Evolutionary conservation across 1,140 invertebrate genomes (phyloP).

Genomic region (Heterodera carotae): DNA sequence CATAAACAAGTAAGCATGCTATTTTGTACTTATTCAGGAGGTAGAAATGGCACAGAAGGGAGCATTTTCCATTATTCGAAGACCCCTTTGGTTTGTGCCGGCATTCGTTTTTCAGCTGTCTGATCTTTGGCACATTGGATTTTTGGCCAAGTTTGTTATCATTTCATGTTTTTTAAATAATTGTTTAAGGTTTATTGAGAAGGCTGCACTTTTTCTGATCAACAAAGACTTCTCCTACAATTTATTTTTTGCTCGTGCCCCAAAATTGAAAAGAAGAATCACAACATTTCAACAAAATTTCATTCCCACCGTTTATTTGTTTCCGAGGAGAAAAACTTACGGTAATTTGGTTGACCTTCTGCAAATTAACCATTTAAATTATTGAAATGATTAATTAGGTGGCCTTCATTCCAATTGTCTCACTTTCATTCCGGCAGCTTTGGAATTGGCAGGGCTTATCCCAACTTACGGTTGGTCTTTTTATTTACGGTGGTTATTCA

Average conservation of each 20-base stretch:
- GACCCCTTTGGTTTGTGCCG: conserved; percentile 58
- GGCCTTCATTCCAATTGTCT: neutral
- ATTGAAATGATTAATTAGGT: too few species aligned
- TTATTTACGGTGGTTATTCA: neutral
- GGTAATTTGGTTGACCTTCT: conserved; percentile 33
- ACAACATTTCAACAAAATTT: conserved; percentile 45
- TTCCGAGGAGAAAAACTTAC: conserved; percentile 53
- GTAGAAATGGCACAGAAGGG: conserved; percentile 3
- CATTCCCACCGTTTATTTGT: conserved; percentile 60
- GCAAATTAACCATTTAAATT: too few species aligned
- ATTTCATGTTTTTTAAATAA: conserved; percentile 7
- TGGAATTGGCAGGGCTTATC: conserved; percentile 60
- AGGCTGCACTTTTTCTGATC: conserved; percentile 54
- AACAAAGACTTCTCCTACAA: conserved; percentile 60
- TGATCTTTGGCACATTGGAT: conserved; percentile 46
- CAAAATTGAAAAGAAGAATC: conserved; percentile 45
- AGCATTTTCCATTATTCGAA: conserved; percentile 37
- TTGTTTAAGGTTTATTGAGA: conserved; percentile 44
- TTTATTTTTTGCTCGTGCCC: conserved; percentile 58
- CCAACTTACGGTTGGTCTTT: conserved; percentile 57
- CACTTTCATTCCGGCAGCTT: conserved; percentile 53
- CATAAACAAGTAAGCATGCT: neutral
- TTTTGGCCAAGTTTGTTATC: conserved; percentile 47
- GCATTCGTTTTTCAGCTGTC: conserved; percentile 61
- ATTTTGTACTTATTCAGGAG: neutral